Conservation (phyloP, 2,113 vertebrate genomes). For the Oncorhynchus nerka region DNA sequence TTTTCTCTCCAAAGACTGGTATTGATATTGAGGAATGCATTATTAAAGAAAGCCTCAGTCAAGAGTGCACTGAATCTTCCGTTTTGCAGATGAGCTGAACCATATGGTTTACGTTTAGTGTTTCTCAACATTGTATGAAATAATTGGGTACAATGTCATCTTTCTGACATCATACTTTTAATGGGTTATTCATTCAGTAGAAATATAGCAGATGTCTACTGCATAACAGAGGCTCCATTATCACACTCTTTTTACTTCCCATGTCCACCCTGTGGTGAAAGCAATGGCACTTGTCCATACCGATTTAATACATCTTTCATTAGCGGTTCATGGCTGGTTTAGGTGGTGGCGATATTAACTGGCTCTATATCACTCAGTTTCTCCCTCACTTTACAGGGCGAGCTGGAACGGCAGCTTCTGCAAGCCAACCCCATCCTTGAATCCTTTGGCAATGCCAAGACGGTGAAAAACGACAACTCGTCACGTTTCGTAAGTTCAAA, state of each 20-base stretch:
- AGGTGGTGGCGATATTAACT: constrained; percentile 10
- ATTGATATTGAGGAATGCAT: too few relatives aligned
- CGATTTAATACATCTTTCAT: not conserved
- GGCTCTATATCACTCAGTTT: not conserved
- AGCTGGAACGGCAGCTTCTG: constrained; percentile 94
- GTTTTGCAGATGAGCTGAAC: not conserved
- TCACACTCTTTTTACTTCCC: not conserved
- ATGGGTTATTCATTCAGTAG: not conserved
- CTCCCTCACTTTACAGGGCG: constrained; percentile 78
- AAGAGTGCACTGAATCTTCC: too few relatives aligned
- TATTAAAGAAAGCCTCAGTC: too few relatives aligned
- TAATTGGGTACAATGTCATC: not conserved
- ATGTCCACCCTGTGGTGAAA: not conserved
- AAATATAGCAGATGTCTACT: not conserved
- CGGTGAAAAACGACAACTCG: constrained; percentile 98
- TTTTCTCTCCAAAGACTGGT: too few relatives aligned
- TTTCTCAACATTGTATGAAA: not conserved
- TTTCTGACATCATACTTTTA: not conserved
- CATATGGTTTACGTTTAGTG: not conserved
- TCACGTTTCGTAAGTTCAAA: constrained; percentile 92
- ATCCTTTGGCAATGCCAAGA: constrained; percentile 97
- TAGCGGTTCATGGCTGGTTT: not conserved
- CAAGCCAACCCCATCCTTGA: constrained; percentile 98
- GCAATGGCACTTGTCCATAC: not conserved
- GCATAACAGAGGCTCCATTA: not conserved